Evolutionary conservation across 2,888 invertebrate species (phyloP), one percentile per base, ranked within the genome.

Genomic region (Dryomyza anilis): DNA sequence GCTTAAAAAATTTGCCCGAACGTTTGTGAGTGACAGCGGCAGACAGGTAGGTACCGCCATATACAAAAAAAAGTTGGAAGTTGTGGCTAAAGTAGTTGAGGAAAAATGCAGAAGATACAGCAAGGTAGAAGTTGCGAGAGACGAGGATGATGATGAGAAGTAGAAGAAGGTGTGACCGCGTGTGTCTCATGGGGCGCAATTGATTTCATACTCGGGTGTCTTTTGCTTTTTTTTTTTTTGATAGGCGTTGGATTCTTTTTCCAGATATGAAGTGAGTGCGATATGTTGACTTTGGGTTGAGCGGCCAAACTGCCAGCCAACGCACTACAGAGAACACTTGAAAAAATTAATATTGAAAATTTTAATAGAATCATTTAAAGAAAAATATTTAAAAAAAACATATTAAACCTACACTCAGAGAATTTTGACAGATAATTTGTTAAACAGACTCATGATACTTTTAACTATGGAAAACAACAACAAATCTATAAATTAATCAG

Each of bases 141-240:
- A 2, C 14, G 39, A 7, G 48, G 1, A 5, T 21, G 23, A 12
- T 19, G 23, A 1, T 21, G 23, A 1, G 48, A 14, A 36, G 12
- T 3, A 14, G 55, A 36, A 16, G 55, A 55, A 55, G 55, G 55
- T 55, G 55, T 55, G 55, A n/a, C 21, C 55, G 36, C 55, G 55
- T 36, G 55, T 23, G 30, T 55, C 36, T 55, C 55, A 19, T 36
- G 53, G 29, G 53, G n/a, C 53, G n/a, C 50, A 50, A 50, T 50
- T 50, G 23, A 50, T 21, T 19, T 46, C 46, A 46, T 14, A 23
- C 25, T 25, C n/a, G 19, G n/a, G 43, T 43, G 43, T 43, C 19
- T 43, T n/a, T 43, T 43, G 16, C 10, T 43, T 43, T 16, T 16
- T 6, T 43, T n/a, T 43, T 52, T 50, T 52, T 23, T 23, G 36